Evolutionary conservation across 2,797 vertebrate species (phyloP).

Genomic region (Prionace glauca): DNA sequence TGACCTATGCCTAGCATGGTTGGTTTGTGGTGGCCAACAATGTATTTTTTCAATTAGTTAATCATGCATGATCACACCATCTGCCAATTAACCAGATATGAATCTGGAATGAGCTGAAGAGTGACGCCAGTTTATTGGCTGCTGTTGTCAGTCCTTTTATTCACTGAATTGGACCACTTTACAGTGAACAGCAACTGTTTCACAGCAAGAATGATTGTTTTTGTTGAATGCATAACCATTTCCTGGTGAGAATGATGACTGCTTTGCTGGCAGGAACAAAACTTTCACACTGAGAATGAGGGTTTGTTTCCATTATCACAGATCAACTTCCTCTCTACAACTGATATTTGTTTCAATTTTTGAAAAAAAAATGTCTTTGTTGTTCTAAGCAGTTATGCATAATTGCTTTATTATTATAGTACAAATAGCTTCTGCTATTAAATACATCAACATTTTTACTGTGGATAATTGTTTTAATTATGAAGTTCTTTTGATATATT

Average conservation of each 20-base stretch:
- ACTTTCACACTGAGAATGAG: constrained; percentile 24
- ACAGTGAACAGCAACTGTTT: constrained; percentile 26
- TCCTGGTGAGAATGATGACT: constrained; percentile 38
- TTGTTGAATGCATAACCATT: constrained; percentile 21
- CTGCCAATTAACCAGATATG: constrained; percentile 30
- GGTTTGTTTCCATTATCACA: constrained; percentile 20
- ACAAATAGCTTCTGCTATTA: background rate
- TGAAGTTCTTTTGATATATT: no score
- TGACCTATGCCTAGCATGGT: background rate
- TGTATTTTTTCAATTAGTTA: constrained; percentile 18
- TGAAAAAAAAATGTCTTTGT: background rate
- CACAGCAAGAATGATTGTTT: constrained; percentile 36
- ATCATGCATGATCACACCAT: constrained; percentile 22
- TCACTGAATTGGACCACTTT: constrained; percentile 25
- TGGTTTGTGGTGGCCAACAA: background rate
- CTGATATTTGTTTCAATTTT: constrained; percentile 10
- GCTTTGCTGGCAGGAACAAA: constrained; percentile 22
- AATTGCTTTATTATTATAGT: background rate
- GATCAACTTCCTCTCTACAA: constrained; percentile 26
- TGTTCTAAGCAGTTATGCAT: background rate
- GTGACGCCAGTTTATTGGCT: background rate
- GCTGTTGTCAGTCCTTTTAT: background rate
- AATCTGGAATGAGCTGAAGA: background rate
- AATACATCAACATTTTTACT: background rate
- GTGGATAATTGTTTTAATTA: background rate